These are phyloP conservation scores for Oreohelix idahoensis DNA, from an alignment of 1,140 invertebrate genomes.

Conservation along the genomic window DNA sequence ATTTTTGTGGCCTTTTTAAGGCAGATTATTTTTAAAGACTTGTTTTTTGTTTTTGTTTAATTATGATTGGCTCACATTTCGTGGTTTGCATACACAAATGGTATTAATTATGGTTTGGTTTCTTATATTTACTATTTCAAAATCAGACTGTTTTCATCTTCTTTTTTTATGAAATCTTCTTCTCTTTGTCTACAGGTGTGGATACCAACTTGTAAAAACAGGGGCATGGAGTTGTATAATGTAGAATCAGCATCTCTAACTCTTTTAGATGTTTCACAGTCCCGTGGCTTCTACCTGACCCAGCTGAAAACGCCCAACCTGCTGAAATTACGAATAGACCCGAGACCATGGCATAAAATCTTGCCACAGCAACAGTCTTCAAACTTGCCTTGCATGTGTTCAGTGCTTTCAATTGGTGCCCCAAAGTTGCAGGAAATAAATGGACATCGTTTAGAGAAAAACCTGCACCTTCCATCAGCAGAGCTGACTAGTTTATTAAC, in stretches of 20 bases:
- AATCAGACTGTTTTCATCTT: no score
- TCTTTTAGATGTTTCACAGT: conserved; percentile 28
- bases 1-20: no score
- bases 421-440: conserved; percentile 25
- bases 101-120: no score
- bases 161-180: no score
- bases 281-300: conserved; percentile 24
- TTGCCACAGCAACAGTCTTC: conserved; percentile 1
- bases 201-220: conserved; percentile 26
- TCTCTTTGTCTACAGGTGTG: conserved; percentile 17
- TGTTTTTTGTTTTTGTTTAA: no score
- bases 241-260: conserved; percentile 23
- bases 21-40: no score
- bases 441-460: conserved; percentile 7
- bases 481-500: conserved; percentile 16
- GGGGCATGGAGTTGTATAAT: conserved; percentile 2
- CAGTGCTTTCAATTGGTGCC: conserved; percentile 25
- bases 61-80: no score
- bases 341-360: background rate
- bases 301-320: conserved; percentile 23
- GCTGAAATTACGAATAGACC: conserved; percentile 2
- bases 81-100: no score
- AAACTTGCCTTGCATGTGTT: conserved; percentile 25
- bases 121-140: no score
- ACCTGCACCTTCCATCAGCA: background rate